Percentiles rank a stretch among this genome's conserved stretches.
These are phyloP conservation scores for Atherinomorus stipes DNA, from an alignment of 2,113 vertebrate genomes.

Conservation along the genomic window DNA sequence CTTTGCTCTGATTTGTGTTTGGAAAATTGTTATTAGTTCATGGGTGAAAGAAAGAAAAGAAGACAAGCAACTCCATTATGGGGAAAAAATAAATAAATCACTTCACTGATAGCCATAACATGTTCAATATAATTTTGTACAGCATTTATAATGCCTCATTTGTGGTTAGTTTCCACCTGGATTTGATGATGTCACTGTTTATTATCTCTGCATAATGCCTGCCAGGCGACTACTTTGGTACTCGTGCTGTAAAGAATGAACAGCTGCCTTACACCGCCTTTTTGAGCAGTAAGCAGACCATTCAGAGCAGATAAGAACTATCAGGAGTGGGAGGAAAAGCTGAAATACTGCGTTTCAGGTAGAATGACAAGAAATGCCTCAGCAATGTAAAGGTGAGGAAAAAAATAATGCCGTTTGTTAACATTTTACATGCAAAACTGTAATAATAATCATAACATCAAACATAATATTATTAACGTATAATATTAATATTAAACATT, in stretches of 20 bases:
- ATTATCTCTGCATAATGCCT: neutral
- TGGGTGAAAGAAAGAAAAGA: neutral
- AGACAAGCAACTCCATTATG: neutral
- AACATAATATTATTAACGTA: too few species aligned
- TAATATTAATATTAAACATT: too few species aligned
- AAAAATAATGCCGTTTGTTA: too few species aligned
- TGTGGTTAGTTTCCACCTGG: neutral
- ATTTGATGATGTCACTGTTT: neutral
- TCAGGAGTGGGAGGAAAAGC: neutral
- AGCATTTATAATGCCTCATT: neutral
- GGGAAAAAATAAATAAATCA: constrained; percentile 15
- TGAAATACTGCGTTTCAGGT: too few species aligned
- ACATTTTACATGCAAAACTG: too few species aligned
- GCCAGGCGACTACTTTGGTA: too few species aligned
- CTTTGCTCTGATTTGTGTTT: constrained; percentile 17
- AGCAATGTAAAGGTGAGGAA: too few species aligned
- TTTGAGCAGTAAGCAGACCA: neutral
- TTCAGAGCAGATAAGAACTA: neutral
- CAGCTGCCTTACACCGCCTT: neutral
- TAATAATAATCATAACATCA: too few species aligned
- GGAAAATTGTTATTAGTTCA: constrained; percentile 3
- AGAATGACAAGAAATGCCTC: too few species aligned
- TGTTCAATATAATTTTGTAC: neutral
- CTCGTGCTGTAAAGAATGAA: neutral
- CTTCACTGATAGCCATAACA: constrained; percentile 26